phyloP scores from a whole-genome alignment of 2,797 vertebrate species.

The Morelia viridis region DNA sequence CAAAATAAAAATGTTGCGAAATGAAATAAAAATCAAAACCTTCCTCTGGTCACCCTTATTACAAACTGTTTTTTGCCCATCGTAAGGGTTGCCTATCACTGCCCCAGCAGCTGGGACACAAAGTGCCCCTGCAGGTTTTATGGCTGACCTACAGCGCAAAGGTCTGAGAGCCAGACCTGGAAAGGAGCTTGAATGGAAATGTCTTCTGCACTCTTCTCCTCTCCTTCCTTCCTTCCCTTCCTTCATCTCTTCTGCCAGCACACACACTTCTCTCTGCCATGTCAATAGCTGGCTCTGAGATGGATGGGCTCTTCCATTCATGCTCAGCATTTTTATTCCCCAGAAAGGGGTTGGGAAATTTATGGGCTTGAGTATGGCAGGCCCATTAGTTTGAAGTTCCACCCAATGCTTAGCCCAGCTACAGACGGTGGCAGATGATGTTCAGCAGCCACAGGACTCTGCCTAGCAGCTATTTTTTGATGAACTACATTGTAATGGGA shows the following conservation, averaged over 20 bases:
- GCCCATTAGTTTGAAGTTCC: conserved; percentile 29
- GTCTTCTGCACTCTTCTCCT: not conserved
- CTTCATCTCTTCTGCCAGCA: not conserved
- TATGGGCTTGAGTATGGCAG: conserved; percentile 38
- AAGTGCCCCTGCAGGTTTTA: not conserved
- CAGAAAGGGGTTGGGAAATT: conserved; percentile 29
- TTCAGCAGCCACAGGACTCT: not conserved
- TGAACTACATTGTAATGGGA: not conserved
- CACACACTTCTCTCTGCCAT: not conserved
- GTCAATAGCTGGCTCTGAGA: conserved; percentile 36
- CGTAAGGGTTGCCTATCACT: not conserved
- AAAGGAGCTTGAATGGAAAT: not conserved
- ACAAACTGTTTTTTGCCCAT: not conserved
- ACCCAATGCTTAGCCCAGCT: not conserved
- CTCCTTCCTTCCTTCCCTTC: not conserved
- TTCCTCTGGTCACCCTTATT: not conserved
- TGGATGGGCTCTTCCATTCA: conserved; percentile 18
- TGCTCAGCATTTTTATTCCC: conserved; percentile 35
- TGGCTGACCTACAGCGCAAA: not conserved
- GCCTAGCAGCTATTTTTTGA: not conserved
- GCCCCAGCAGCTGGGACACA: not conserved
- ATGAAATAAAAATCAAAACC: not conserved
- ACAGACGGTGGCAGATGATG: not conserved
- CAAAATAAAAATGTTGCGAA: not conserved
- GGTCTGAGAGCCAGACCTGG: not conserved